A percentile compares a stretch with the other conserved stretches of the same genome.
These are phyloP conservation scores for Nerophis ophidion DNA, from an alignment of 2,113 vertebrate species.

Conservation along the genomic window DNA sequence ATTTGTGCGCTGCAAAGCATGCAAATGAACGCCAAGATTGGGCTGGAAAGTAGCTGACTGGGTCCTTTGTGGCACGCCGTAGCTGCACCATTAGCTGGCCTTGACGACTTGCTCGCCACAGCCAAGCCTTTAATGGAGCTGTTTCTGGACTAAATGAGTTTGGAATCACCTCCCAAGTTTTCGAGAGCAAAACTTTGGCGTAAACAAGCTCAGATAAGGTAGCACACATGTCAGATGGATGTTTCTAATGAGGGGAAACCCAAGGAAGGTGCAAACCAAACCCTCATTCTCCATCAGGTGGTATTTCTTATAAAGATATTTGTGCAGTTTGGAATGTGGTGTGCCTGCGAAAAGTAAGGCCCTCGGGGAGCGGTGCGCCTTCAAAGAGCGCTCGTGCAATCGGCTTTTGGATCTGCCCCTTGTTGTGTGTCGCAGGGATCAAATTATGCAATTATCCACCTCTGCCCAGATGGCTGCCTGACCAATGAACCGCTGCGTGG, in stretches of 20 bases:
- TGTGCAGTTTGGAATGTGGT: conserved; percentile 6
- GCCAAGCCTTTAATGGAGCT: no score
- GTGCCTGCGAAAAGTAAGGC: conserved; percentile 28
- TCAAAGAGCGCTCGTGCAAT: conserved; percentile 60
- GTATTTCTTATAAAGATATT: conserved; percentile 13
- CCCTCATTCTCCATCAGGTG: conserved; percentile 13
- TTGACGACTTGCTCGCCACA: no score
- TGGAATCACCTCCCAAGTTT: background rate
- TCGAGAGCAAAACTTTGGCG: background rate
- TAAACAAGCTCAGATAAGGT: background rate
- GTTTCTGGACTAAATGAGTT: background rate
- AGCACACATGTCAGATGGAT: background rate
- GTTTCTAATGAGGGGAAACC: background rate
- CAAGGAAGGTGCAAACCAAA: background rate
- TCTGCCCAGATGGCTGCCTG: conserved; percentile 24
- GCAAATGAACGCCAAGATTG: background rate
- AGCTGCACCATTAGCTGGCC: no score
- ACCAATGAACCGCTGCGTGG: conserved; percentile 14
- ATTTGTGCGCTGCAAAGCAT: no score
- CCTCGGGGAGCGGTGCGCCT: conserved; percentile 40
- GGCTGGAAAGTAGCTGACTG: background rate
- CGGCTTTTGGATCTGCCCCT: conserved; percentile 47
- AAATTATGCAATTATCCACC: conserved; percentile 56
- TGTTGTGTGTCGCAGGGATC: conserved; percentile 30
- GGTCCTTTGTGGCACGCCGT: background rate